Evolutionary conservation across 2,888 invertebrate species (phyloP).

Genomic region (Caradrina kadenii): DNA sequence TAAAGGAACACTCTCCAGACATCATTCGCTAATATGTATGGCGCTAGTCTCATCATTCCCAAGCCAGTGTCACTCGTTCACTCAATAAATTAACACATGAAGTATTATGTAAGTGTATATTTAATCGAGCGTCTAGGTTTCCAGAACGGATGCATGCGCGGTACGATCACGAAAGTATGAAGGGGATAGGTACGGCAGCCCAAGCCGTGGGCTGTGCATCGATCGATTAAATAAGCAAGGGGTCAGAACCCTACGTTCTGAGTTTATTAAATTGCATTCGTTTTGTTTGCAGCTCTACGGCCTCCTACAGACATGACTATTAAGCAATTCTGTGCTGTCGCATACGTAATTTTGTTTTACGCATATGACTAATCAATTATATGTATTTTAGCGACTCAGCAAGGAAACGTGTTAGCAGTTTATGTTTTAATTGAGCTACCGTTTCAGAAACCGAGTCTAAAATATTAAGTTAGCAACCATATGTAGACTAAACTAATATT

Average conservation of each 20-base stretch:
- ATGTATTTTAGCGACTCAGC: neutral
- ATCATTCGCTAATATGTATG: neutral
- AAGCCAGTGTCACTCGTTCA: neutral
- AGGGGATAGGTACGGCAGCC: neutral
- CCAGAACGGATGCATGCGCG: slow-evolving; percentile 47
- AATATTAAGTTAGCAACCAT: too few relatives aligned
- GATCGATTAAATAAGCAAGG: neutral
- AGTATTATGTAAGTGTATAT: slow-evolving; percentile 2
- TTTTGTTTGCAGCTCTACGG: neutral
- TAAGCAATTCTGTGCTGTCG: neutral
- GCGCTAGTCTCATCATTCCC: neutral
- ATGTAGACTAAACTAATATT: too few relatives aligned
- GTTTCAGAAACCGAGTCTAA: neutral
- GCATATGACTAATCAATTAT: too few relatives aligned
- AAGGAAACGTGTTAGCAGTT: too few relatives aligned
- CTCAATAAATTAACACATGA: slow-evolving; percentile 35
- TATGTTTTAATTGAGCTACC: too few relatives aligned
- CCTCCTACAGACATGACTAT: neutral
- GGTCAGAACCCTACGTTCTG: neutral
- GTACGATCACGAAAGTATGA: slow-evolving; percentile 14
- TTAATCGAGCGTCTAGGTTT: slow-evolving; percentile 6
- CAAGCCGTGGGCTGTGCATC: slow-evolving; percentile 11
- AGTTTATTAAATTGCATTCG: neutral
- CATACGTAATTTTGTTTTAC: neutral
- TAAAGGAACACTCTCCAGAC: neutral